phyloP scores from a whole-genome alignment of 1,140 invertebrate species.

The Pseudomyrmex concolor region DNA sequence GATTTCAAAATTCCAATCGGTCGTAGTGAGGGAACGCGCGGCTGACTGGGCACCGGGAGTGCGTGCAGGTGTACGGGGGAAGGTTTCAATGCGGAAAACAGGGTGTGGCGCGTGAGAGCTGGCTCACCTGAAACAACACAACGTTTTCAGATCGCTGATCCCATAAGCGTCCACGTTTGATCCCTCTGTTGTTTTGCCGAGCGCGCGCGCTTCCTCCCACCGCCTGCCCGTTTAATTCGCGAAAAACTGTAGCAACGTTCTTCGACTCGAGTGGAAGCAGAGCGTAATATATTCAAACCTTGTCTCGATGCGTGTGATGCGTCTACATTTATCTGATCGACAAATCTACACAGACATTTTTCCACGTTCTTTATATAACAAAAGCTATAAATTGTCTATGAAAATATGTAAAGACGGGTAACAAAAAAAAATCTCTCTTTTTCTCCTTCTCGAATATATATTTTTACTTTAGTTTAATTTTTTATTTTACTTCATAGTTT shows the following conservation, averaged over 20 bases:
- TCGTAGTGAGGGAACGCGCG: constrained; percentile 63
- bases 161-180: constrained; percentile 83
- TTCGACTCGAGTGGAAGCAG: constrained; percentile 56
- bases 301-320: neutral
- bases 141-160: constrained; percentile 84
- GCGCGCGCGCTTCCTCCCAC: constrained; percentile 60
- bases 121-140: constrained; percentile 84
- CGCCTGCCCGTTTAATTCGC: constrained; percentile 69
- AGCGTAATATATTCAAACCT: constrained; percentile 33
- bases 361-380: neutral
- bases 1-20: constrained; percentile 73
- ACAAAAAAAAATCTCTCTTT: too few species aligned
- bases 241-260: constrained; percentile 65
- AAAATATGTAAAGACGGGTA: too few species aligned
- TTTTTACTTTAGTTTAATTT: neutral
- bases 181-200: constrained; percentile 81
- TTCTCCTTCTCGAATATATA: neutral
- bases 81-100: constrained; percentile 74
- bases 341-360: constrained; percentile 1
- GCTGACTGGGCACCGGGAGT: constrained; percentile 8
- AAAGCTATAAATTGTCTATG: too few species aligned
- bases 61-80: constrained; percentile 51
- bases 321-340: neutral
- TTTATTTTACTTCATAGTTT: neutral
- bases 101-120: constrained; percentile 81